Evolutionary conservation across 92 coral and sea anemone species (phyloP).

Genomic region (Zoanthus gigantus): DNA sequence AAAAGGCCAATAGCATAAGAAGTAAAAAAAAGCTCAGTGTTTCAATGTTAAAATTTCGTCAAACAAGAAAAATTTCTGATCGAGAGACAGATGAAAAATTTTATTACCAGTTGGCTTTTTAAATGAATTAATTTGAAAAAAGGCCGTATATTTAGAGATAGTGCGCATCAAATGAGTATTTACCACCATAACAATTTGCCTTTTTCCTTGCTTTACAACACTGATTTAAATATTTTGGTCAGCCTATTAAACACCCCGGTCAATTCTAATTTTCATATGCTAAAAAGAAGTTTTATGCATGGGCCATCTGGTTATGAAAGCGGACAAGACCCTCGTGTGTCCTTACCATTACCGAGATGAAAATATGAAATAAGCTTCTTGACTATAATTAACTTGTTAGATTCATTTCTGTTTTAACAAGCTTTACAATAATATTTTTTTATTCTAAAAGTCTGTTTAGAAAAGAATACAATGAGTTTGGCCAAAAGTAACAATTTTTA

Average conservation of each 20-base stretch:
- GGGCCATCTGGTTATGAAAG: neutral
- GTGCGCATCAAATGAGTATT: neutral
- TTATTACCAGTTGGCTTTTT: neutral
- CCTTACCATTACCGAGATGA: conserved; percentile 11
- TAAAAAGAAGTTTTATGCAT: neutral
- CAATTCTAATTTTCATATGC: neutral
- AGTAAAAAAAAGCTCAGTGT: neutral
- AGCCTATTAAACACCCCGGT: neutral
- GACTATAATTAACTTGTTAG: conserved; percentile 14
- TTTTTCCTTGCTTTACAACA: neutral
- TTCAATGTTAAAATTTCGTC: neutral
- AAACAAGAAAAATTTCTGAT: neutral
- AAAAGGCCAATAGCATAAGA: neutral
- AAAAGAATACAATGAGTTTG: neutral
- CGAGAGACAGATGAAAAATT: neutral
- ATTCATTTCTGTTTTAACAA: neutral
- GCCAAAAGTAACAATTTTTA: conserved; percentile 12
- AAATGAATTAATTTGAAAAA: neutral
- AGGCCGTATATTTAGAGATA: neutral
- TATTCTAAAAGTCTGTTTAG: neutral
- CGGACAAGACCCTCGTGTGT: neutral
- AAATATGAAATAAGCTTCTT: conserved; percentile 1
- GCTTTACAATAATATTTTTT: neutral
- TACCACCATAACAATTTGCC: neutral
- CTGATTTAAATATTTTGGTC: neutral